Evolutionary conservation across 2,797 vertebrate species (phyloP).

Genomic region (Leptatherina wallacei): DNA sequence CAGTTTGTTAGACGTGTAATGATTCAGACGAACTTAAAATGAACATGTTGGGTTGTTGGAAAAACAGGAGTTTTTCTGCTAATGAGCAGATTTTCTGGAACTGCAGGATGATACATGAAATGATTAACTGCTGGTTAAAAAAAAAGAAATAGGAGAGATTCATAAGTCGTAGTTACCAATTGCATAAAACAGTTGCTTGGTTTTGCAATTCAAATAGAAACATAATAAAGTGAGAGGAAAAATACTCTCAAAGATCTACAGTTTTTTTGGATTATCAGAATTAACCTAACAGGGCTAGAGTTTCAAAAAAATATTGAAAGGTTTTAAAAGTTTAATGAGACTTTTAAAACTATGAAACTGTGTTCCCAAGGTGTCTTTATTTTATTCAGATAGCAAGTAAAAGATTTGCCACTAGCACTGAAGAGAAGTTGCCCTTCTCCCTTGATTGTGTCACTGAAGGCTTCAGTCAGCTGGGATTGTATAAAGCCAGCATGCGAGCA

Average conservation of each 20-base stretch:
- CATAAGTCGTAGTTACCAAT: conserved; percentile 11
- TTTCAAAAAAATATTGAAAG: background rate
- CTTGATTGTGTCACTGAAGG: conserved; percentile 13
- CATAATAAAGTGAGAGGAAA: conserved; percentile 9
- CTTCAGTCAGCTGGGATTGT: conserved; percentile 38
- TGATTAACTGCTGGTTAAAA: conserved; percentile 41
- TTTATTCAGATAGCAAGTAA: conserved; percentile 17
- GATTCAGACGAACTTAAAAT: conserved; percentile 51
- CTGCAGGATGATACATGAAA: conserved; percentile 35
- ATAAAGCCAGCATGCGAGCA: conserved; percentile 29
- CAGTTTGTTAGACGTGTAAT: conserved; percentile 43
- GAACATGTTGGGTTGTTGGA: conserved; percentile 15
- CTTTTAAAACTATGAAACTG: conserved; percentile 7
- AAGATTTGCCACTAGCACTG: conserved; percentile 10
- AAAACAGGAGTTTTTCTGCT: conserved; percentile 32
- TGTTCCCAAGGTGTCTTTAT: conserved; percentile 33
- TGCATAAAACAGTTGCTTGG: conserved; percentile 16
- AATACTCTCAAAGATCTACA: conserved; percentile 6
- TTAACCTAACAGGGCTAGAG: background rate
- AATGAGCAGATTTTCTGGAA: conserved; percentile 40
- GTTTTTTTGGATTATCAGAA: background rate
- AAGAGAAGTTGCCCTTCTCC: conserved; percentile 29
- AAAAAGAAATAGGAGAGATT: background rate
- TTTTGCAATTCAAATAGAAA: conserved; percentile 26
- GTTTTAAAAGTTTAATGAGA: background rate